Percentiles rank a stretch among this genome's conserved stretches.
Evolutionary conservation across 2,113 vertebrate genomes (phyloP).

Genomic region (Corapipo altera): DNA sequence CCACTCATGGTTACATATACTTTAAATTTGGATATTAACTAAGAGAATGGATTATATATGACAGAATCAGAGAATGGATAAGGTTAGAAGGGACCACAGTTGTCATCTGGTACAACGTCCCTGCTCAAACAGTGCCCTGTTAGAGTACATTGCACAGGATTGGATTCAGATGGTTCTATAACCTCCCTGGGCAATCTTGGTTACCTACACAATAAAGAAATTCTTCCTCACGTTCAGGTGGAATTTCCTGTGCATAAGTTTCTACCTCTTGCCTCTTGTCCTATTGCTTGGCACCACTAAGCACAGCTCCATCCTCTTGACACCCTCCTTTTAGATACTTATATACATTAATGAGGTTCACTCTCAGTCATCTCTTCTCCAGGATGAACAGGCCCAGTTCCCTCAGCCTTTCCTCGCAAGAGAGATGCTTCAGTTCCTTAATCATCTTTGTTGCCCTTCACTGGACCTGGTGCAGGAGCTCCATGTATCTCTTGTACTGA

Average conservation of each 20-base stretch:
- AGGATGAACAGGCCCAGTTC: not conserved
- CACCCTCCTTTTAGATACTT: not conserved
- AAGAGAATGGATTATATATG: not conserved
- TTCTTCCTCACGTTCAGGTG: not conserved
- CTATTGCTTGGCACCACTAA: not conserved
- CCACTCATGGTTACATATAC: not conserved
- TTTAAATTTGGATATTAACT: not conserved
- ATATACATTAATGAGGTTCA: accelerated
- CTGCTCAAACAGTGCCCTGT: not conserved
- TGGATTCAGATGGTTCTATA: not conserved
- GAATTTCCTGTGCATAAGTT: not conserved
- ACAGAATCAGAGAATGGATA: not conserved
- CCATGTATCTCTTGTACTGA: not conserved
- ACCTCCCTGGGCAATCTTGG: not conserved
- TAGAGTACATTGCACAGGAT: not conserved
- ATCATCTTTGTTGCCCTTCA: not conserved
- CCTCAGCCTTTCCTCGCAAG: not conserved
- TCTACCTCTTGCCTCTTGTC: not conserved
- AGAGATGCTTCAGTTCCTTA: not conserved
- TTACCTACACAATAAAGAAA: not conserved
- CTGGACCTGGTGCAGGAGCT: accelerated
- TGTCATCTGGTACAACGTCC: not conserved
- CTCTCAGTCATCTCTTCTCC: not conserved
- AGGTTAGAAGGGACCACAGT: not conserved
- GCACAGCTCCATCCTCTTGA: not conserved